Evolutionary conservation across 2,888 invertebrate species (phyloP), one percentile per base, ranked within the genome.

Genomic region (Nemotelus nigrinus): DNA sequence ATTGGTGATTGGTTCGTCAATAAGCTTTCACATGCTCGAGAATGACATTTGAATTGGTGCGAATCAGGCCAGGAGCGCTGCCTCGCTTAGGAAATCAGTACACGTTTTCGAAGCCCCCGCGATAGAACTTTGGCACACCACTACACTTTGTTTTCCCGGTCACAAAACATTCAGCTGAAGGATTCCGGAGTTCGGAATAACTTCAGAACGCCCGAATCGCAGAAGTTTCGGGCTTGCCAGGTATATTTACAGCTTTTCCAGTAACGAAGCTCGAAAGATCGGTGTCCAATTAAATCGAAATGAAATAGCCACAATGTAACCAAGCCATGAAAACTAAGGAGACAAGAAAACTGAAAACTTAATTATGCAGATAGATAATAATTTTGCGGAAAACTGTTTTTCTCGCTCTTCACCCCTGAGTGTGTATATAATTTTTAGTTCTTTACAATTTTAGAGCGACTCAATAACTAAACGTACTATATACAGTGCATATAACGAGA

Each of bases 361-460:
- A 70, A 70, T 70, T 70, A 70, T 70, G 44, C 55, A 53, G 70
- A 70, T 55, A 70, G 70, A 70, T 70, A 70, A 70, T 70, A 70
- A 70, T 70, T 55, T 70, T 70, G 70, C 70, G 74, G 74, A 74
- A 74, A 76, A 65, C 76, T 64, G 57, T 76, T 76, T 65, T 74
- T 74, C 60, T 74, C 74, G 60, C 74, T 74, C 74, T 74, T 60
- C 39, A 76, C 65, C 77, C 70, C 71, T 70, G 41, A 58, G 50
- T 77, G 70, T 77, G 60, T 71, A 76, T 77, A 71, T 67, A 80
- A 67, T 80, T 82, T 81, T 82, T 81, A 82, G 83, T 83, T 83
- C 83, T 82, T 83, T 82, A 83, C 83, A 83, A 83, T 83, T 83
- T 83, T 83, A 83, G 82, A 83, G 83, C 83, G 82, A 82, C 82